Evolutionary conservation across 1,140 invertebrate species (phyloP), one percentile per base, ranked within the genome.

Genomic region (Drosophila tsacasi): DNA sequence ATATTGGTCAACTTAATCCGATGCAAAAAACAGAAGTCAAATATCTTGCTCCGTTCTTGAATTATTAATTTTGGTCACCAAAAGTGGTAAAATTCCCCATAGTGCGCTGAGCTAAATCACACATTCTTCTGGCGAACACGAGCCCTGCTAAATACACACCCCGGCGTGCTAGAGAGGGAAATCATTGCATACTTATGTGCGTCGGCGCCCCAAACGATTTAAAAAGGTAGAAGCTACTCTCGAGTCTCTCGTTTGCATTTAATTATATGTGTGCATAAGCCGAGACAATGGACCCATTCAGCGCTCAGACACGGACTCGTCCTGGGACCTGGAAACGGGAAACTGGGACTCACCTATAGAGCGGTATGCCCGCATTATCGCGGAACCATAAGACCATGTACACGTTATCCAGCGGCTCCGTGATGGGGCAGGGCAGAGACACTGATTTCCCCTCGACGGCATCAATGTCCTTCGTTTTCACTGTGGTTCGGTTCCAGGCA

Each of bases 381-480:
- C 96, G 95, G 93, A 97, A 98, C 97, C 97, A 98, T 90, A 98
- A 96, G 35, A 98, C 97, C 96, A 98, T 97, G 93, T 97, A 96
- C 57, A 98, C 96, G 84, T 96, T 96, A 93, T 97, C 97, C 81
- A 95, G 94, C 32, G 96, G 95, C 50, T 97, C 95, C 62, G 95
- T 96, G 49, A 98, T 96, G 93, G 98, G 96, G 93, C 97, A 98
- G 15, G 96, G 96, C 83, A 98, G 94, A 91, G 96, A 96, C 57
- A 97, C 96, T 84, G 95, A 95, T 93, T 96, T 96, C 59, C 97
- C 97, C 93, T 97, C 96, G 58, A 98, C 96, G 23, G 96, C 96
- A 92, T 96, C 96, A 63, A 97, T 94, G 92, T 97, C 96, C 78
- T 96, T 94, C 73, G 96, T 94, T 78, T 95, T 91, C 30, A 91